phyloP scores from a whole-genome alignment of 2,113 vertebrate genomes.

The Hipposideros armiger region DNA sequence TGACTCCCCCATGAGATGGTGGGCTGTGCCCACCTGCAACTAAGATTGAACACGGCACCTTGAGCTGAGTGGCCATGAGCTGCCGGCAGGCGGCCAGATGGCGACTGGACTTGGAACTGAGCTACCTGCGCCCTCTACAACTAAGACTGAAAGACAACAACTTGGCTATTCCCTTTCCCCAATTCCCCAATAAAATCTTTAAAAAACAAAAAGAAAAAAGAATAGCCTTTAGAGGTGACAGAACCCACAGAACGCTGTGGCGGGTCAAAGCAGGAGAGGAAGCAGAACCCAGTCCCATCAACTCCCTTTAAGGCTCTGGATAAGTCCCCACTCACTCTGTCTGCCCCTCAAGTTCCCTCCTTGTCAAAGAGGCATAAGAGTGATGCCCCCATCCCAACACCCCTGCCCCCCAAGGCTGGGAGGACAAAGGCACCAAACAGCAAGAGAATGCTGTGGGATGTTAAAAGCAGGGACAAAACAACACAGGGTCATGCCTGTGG shows the following conservation, averaged over 20 bases:
- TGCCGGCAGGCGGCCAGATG: no score
- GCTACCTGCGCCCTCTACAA: no score
- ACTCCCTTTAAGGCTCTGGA: not conserved
- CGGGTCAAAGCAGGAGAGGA: not conserved
- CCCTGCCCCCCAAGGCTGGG: accelerated
- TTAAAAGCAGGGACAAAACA: not conserved
- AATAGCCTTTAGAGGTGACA: accelerated
- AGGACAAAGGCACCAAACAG: not conserved
- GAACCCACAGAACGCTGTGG: not conserved
- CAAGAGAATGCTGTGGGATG: not conserved
- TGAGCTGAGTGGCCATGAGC: no score
- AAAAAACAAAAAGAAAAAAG: no score
- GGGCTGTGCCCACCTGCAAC: no score
- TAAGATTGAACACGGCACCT: no score
- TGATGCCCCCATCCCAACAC: no score
- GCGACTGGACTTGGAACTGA: no score
- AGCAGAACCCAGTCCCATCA: not conserved
- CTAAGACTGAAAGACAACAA: no score
- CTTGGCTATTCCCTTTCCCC: no score
- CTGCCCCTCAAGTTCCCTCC: not conserved
- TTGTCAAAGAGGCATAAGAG: not conserved
- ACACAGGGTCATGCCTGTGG: accelerated
- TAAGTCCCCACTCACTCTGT: not conserved
- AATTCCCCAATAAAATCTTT: no score
- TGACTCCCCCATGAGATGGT: no score